Conservation (phyloP, 2,888 invertebrate species). For the Hyalella azteca region DNA sequence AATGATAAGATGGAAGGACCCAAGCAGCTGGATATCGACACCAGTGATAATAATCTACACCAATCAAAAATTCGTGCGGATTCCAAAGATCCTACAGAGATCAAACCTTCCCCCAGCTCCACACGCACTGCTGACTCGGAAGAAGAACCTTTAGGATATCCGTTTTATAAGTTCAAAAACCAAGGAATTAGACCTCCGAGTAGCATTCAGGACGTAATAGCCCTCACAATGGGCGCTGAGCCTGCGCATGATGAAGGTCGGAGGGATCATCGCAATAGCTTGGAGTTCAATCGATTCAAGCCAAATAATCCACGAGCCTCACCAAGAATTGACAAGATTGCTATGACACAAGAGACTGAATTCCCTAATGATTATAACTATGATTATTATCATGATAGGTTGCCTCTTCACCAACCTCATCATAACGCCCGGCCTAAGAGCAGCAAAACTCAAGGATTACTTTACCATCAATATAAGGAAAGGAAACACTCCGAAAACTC, state of each 20-base stretch:
- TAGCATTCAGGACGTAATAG: slow-evolving; percentile 9
- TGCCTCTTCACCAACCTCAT: neutral
- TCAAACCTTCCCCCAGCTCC: too few relatives aligned
- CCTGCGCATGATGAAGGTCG: neutral
- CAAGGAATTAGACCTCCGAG: neutral
- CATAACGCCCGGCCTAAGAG: neutral
- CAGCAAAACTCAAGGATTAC: neutral
- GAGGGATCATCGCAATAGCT: neutral
- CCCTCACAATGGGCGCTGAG: neutral
- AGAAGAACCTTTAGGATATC: neutral
- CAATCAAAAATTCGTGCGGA: too few relatives aligned
- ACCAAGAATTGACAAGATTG: neutral
- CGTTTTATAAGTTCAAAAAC: neutral
- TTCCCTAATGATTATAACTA: neutral
- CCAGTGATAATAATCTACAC: too few relatives aligned
- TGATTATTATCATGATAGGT: neutral
- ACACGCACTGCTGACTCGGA: too few relatives aligned
- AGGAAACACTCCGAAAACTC: neutral
- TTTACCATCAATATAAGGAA: neutral
- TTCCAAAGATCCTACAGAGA: too few relatives aligned
- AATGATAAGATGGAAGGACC: too few relatives aligned
- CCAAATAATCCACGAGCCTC: neutral
- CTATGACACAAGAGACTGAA: neutral
- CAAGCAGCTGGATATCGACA: too few relatives aligned
- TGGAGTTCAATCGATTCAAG: slow-evolving; percentile 4